Evolutionary conservation across 2,888 invertebrate species (phyloP).

Genomic region (Catocala nupta): DNA sequence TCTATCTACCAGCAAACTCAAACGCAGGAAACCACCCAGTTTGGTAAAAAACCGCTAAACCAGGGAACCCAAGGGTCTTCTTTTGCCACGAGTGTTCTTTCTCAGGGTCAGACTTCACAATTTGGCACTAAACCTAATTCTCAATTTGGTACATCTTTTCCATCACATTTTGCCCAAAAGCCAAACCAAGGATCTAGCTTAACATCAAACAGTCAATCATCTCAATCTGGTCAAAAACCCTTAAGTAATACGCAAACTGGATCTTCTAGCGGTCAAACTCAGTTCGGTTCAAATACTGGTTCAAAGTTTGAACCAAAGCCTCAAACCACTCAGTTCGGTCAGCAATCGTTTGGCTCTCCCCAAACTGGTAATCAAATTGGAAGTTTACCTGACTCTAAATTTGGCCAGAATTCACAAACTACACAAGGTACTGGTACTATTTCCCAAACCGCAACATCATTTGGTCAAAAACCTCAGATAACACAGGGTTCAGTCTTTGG

Average conservation of each 20-base stretch:
- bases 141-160: neutral
- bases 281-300: neutral
- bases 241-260: constrained; percentile 2
- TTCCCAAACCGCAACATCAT: too few relatives aligned
- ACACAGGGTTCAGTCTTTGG: neutral
- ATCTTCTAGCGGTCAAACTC: neutral
- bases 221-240: constrained; percentile 6
- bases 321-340: neutral
- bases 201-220: neutral
- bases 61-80: too few relatives aligned
- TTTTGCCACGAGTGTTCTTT: too few relatives aligned
- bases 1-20: too few relatives aligned
- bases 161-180: constrained; percentile 7
- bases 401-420: too few relatives aligned
- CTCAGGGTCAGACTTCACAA: neutral
- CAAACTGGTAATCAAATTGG: too few relatives aligned
- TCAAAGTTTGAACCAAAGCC: constrained; percentile 1
- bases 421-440: too few relatives aligned
- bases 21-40: too few relatives aligned
- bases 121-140: neutral
- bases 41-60: too few relatives aligned
- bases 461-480: neutral
- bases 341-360: too few relatives aligned
- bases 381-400: too few relatives aligned
- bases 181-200: neutral